phyloP scores from a whole-genome alignment of 2,113 vertebrate species.

The Cyanoderma ruficeps region DNA sequence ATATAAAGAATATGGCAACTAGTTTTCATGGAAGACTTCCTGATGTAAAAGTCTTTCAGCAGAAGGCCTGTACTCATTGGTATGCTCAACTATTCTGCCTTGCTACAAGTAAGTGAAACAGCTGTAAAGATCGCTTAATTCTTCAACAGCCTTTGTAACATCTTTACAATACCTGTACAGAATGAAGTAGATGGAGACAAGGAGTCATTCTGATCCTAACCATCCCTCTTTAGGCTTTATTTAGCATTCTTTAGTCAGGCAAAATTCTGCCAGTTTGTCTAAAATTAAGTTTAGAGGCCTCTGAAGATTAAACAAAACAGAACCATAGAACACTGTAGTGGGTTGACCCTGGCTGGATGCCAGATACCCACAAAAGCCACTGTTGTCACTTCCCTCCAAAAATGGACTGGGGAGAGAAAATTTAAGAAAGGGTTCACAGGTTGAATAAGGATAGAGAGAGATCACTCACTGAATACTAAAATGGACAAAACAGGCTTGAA shows the following conservation, averaged over 20 bases:
- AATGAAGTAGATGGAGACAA: conserved; percentile 16
- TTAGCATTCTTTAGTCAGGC: background rate
- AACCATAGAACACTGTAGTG: background rate
- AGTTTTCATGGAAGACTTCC: background rate
- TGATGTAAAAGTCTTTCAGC: background rate
- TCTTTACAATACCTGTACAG: background rate
- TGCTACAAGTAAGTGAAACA: background rate
- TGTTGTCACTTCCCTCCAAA: background rate
- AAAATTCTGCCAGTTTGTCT: background rate
- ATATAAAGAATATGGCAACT: background rate
- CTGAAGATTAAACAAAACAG: conserved; percentile 20
- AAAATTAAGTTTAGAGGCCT: conserved; percentile 14
- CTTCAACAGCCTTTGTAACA: background rate
- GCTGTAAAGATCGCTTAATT: background rate
- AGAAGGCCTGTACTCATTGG: background rate
- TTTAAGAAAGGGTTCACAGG: background rate
- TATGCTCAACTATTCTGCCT: background rate
- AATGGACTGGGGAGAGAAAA: background rate
- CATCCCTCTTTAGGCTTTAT: conserved; percentile 5
- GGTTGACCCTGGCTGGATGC: background rate
- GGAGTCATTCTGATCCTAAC: background rate
- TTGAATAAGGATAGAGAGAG: background rate
- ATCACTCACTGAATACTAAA: background rate
- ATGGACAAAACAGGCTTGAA: background rate
- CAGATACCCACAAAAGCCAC: background rate